These are phyloP conservation scores for Lycaon pictus DNA, from an alignment of 2,113 vertebrate genomes.

Conservation along the genomic window DNA sequence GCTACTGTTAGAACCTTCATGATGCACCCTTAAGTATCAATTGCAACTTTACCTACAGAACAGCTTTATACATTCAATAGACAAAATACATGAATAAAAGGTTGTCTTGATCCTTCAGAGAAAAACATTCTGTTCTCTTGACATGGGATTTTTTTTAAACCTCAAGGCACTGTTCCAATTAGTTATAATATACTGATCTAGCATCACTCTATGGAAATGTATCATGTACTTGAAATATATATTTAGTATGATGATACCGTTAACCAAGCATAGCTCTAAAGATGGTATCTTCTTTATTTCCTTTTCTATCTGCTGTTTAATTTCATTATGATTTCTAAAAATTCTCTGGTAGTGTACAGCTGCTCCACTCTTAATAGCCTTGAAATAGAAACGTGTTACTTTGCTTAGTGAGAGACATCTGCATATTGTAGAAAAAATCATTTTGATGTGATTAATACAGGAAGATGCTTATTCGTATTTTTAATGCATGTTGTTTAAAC, in stretches of 20 bases:
- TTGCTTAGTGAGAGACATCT: slow-evolving; percentile 88
- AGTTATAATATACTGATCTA: slow-evolving; percentile 51
- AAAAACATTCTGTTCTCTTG: slow-evolving; percentile 43
- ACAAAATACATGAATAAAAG: slow-evolving; percentile 10
- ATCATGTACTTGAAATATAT: slow-evolving; percentile 77
- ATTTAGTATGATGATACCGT: slow-evolving; percentile 80
- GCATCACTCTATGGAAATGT: slow-evolving; percentile 67
- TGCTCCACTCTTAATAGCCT: slow-evolving; percentile 87
- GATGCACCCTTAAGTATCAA: not conserved
- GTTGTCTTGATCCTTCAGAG: slow-evolving; percentile 31
- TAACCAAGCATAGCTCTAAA: slow-evolving; percentile 80
- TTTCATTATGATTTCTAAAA: slow-evolving; percentile 88
- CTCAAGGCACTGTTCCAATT: slow-evolving; percentile 63
- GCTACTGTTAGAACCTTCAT: not conserved
- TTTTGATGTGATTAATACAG: slow-evolving; percentile 88
- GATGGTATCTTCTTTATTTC: slow-evolving; percentile 78
- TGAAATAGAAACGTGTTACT: slow-evolving; percentile 89
- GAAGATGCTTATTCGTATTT: slow-evolving; percentile 86
- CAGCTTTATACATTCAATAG: not conserved
- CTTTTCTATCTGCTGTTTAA: slow-evolving; percentile 83
- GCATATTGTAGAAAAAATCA: slow-evolving; percentile 85
- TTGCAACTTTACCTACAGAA: not conserved
- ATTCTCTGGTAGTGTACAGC: slow-evolving; percentile 86
- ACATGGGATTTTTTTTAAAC: not conserved
- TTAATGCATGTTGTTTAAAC: slow-evolving; percentile 88